phyloP scores from a whole-genome alignment of 2,888 invertebrate species.

The Koerneria pararmatus region DNA sequence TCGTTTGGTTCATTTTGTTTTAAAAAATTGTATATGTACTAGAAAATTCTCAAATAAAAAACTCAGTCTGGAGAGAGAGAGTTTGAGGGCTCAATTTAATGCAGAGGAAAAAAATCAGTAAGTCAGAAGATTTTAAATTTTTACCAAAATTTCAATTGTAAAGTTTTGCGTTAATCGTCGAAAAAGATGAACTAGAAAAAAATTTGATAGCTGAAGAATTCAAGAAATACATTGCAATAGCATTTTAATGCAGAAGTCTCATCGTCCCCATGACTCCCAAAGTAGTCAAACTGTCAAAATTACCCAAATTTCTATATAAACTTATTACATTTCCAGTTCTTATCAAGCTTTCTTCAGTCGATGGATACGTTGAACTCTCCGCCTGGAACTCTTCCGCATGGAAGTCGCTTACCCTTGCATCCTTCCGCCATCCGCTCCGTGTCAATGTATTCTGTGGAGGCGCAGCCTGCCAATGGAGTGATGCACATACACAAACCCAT shows the following conservation, averaged over 20 bases:
- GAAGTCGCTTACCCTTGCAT: not conserved
- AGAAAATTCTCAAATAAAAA: not conserved
- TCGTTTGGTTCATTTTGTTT: not conserved
- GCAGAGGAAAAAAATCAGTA: no score
- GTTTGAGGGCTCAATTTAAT: not conserved
- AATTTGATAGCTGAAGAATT: no score
- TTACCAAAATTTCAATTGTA: no score
- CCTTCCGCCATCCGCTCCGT: not conserved
- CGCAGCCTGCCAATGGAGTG: no score
- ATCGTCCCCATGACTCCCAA: not conserved
- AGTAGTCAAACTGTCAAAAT: conserved; percentile 1
- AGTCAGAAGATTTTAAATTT: no score
- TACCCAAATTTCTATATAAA: not conserved
- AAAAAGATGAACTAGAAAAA: no score
- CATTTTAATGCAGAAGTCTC: no score
- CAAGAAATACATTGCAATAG: no score
- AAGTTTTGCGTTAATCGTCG: no score
- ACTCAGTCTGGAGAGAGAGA: not conserved
- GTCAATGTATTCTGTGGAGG: conserved; percentile 9
- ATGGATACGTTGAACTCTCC: no score
- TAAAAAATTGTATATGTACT: not conserved
- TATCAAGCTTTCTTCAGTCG: not conserved
- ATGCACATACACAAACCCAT: conserved; percentile 8
- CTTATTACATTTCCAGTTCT: not conserved
- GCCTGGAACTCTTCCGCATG: no score